Percentiles rank a stretch among this genome's conserved stretches.
These are phyloP conservation scores for Hedychridium roseum DNA, from an alignment of 2,888 invertebrate genomes.

Conservation along the genomic window DNA sequence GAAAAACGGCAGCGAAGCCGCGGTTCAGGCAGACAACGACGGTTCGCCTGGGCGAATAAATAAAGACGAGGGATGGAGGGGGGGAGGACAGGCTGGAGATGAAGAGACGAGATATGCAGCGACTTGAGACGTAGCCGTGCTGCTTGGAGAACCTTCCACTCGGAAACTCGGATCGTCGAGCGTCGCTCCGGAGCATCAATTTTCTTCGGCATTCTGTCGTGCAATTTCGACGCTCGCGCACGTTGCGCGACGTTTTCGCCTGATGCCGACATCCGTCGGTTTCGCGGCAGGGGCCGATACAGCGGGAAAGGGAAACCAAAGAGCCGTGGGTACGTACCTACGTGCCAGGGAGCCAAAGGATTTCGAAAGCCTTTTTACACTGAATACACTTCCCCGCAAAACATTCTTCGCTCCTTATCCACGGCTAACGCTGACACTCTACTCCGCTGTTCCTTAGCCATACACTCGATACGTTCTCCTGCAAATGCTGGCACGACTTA, in stretches of 20 bases:
- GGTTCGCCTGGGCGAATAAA: no score
- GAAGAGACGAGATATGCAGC: slow-evolving; percentile 6
- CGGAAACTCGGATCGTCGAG: slow-evolving; percentile 26
- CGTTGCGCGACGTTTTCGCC: slow-evolving; percentile 34
- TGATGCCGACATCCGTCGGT: slow-evolving; percentile 12
- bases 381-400: neutral
- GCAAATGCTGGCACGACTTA: no score
- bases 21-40: no score
- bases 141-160: slow-evolving; percentile 15
- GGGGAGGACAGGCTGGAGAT: neutral
- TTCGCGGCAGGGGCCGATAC: neutral
- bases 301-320: neutral
- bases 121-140: neutral
- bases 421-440: no score
- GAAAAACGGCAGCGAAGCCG: neutral
- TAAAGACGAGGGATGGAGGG: slow-evolving; percentile 2
- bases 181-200: slow-evolving; percentile 37
- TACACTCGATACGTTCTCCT: no score
- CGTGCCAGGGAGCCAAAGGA: neutral
- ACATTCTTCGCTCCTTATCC: no score
- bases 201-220: slow-evolving; percentile 30
- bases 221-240: slow-evolving; percentile 32
- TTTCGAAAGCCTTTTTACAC: neutral
- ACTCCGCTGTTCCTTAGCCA: no score
- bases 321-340: no score